A percentile compares a stretch with the other conserved stretches of the same genome.
Conservation (phyloP, 1,140 invertebrate genomes). For the Philaenus spumarius region DNA sequence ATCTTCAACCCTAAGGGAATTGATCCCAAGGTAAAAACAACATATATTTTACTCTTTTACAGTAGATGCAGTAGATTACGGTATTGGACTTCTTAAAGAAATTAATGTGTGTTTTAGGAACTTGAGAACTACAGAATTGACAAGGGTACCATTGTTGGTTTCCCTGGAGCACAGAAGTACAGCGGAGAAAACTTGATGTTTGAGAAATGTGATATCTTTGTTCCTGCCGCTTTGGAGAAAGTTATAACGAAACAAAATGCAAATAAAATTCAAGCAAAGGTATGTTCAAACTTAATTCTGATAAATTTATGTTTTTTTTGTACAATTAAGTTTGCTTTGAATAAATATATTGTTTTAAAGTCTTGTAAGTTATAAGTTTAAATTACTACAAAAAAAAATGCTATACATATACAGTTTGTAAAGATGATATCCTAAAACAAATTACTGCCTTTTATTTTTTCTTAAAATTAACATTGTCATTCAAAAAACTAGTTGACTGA, state of each 20-base stretch:
- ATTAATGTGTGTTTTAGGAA: conserved; percentile 46
- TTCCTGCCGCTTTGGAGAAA: conserved; percentile 96
- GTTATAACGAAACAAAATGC: conserved; percentile 95
- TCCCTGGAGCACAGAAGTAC: conserved; percentile 83
- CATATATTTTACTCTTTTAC: too few relatives aligned
- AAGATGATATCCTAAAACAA: too few relatives aligned
- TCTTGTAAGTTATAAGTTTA: too few relatives aligned
- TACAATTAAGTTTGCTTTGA: too few relatives aligned
- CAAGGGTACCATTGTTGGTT: conserved; percentile 89
- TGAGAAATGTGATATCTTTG: conserved; percentile 95
- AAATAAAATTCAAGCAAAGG: conserved; percentile 83
- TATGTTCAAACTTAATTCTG: conserved; percentile 33
- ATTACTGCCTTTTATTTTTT: too few relatives aligned
- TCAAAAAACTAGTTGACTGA: too few relatives aligned
- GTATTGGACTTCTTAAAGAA: background rate
- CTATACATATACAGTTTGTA: too few relatives aligned
- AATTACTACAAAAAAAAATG: too few relatives aligned
- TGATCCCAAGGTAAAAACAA: conserved; percentile 75
- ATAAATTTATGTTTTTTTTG: background rate
- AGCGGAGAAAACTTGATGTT: conserved; percentile 83
- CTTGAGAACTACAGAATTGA: conserved; percentile 83
- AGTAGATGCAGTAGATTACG: too few relatives aligned
- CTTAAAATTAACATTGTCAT: too few relatives aligned
- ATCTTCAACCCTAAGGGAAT: conserved; percentile 93
- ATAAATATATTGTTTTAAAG: too few relatives aligned